Base-by-base conservation (phyloP, 2,113 vertebrate genomes). In the Grantiella picta region DNA sequence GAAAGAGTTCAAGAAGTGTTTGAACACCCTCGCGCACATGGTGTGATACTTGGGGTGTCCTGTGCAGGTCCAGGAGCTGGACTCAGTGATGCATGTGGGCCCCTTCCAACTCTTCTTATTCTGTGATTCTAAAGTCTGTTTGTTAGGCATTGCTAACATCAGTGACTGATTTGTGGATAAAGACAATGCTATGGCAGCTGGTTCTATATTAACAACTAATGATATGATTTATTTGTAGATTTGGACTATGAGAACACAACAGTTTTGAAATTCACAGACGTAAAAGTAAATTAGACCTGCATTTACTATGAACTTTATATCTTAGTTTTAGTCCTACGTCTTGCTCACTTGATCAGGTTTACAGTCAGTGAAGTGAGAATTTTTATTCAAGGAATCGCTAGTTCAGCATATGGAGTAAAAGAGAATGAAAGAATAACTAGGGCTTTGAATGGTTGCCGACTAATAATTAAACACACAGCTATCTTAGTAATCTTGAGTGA, bases 341-440 rank as follows among this genome's bases (percentile, higher is more conserved):
- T 92, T 65, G 27, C 42, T 94, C 20, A 54, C 7, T 82, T 84
- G 57, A 42, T 60, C 50, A 64, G n/a, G 35, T 59, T 44, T 64
- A 24, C 5, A 50, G 53, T 89, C 72, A 86, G n/a, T 29, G 64
- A 92, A 68, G 9, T 47, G 47, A 57, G 23, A 77, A 56, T 93
- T 94, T 95, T 84, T 95, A 49, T 94, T 94, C 15, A 5, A 87
- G 42, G 33, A 92, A 38, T 80, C 63, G 92, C 27, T 79, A 53
- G 65, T 87, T 72, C 82, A 81, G 47, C 64, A 35, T 53, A 59
- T 95, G 53, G 44, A 85, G 56, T 86, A 71, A 91, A 77, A 29
- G 40, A 81, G 49, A 29, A 33, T 1, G 4, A 86, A 29, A 79
- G 13, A 78, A n/a, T 82, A 91, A 47, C 33, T 40, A 42, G 75